These are phyloP conservation scores for Polylopha cassiicola DNA, from an alignment of 2,888 invertebrate species.

Conservation along the genomic window DNA sequence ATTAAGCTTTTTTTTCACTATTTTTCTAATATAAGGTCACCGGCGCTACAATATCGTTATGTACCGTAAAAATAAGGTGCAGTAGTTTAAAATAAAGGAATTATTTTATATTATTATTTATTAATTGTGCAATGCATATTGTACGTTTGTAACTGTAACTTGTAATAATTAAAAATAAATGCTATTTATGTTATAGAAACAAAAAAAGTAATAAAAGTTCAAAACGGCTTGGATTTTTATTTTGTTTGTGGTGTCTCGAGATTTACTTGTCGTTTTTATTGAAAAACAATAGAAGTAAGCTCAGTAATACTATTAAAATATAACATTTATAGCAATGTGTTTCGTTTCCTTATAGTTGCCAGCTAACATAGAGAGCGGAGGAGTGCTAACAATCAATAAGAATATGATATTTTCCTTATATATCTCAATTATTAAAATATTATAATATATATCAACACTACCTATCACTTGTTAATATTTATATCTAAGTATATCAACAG, in stretches of 20 bases:
- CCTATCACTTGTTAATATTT: too few relatives aligned
- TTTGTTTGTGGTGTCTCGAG: conserved; percentile 19
- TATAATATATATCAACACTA: too few relatives aligned
- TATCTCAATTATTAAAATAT: too few relatives aligned
- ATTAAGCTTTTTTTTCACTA: conserved; percentile 67
- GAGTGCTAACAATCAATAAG: too few relatives aligned
- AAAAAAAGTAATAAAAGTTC: conserved; percentile 75
- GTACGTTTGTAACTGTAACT: conserved; percentile 75
- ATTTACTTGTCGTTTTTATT: conserved; percentile 20
- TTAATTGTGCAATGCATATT: conserved; percentile 71
- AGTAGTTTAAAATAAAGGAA: conserved; percentile 66
- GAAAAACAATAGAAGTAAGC: conserved; percentile 22
- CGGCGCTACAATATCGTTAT: conserved; percentile 54
- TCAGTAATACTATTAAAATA: conserved; percentile 18
- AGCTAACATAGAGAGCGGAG: too few relatives aligned
- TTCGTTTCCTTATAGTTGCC: conserved; percentile 12
- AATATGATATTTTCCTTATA: too few relatives aligned
- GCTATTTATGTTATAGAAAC: conserved; percentile 76
- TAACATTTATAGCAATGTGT: conserved; percentile 17
- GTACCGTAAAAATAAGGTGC: conserved; percentile 55
- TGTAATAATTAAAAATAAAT: conserved; percentile 74
- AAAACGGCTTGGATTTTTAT: conserved; percentile 59
- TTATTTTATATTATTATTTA: conserved; percentile 75
- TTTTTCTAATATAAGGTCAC: conserved; percentile 65
- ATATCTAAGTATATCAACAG: too few relatives aligned